phyloP scores from a whole-genome alignment of 2,113 vertebrate genomes.

The Eupsittula cactorum region DNA sequence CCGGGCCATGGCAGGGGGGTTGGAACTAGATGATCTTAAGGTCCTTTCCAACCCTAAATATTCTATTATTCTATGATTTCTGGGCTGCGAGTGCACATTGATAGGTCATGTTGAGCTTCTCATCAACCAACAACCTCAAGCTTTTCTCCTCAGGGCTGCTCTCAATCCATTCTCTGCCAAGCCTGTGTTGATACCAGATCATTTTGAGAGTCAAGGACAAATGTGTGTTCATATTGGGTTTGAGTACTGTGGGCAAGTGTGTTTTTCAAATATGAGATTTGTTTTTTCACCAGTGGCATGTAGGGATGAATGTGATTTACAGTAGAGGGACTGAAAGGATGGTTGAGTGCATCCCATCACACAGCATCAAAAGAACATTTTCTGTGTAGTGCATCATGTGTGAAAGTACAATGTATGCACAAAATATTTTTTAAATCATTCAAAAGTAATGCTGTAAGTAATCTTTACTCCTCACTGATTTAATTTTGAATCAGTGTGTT shows the following conservation, averaged over 20 bases:
- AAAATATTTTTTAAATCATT: background rate
- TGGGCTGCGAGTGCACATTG: background rate
- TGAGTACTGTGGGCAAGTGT: background rate
- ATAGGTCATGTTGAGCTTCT: background rate
- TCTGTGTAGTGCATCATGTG: background rate
- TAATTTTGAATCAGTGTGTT: background rate
- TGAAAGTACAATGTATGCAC: rapidly evolving
- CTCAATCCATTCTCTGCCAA: background rate
- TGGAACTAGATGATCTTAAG: background rate
- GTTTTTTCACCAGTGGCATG: background rate
- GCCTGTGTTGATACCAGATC: rapidly evolving
- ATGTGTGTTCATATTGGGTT: background rate
- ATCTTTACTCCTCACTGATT: background rate
- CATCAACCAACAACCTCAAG: background rate
- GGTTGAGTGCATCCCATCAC: background rate
- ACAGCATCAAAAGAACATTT: background rate
- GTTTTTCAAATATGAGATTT: background rate
- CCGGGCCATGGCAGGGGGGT: too few species aligned
- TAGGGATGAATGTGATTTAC: background rate
- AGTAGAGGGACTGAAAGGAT: background rate
- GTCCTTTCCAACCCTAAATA: background rate
- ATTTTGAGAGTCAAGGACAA: background rate
- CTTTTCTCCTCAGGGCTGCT: background rate
- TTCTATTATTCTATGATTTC: background rate
- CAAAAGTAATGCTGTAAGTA: background rate